Base-by-base conservation (phyloP, 2,797 vertebrate species). In the Gallirallus australis region DNA sequence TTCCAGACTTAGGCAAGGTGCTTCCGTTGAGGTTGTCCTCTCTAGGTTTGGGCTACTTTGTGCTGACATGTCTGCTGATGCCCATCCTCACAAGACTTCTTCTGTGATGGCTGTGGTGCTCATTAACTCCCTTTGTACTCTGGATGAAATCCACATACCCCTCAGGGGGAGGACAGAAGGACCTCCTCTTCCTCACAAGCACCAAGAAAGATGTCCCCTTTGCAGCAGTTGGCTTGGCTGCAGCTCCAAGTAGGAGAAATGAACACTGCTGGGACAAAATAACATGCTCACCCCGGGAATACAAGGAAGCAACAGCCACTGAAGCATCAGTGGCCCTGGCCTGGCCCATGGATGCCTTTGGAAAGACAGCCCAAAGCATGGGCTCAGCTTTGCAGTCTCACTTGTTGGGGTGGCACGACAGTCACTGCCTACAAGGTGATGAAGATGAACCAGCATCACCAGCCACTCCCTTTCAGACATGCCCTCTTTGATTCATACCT, bases 101-200 rank as follows among this genome's bases (percentile, higher is more conserved):
- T 37, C 27, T 18, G 3, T 5, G 40, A 35, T 23, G 31, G 10
- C 3, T 16, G 7, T 1, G 35, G 31, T 11, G 28, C 37, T 53
- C 24, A 13, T 14, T 17, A 57, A 21, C 19, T 66, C 35, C 13
- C 27, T 42, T 6, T 2, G 39, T 18, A 33, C 15, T 9, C 31
- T 8, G 47, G 65, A 60, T 23, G 31, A 66, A 42, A 37, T 27
- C 21, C 35, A 9, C 17, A 4, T 0, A 0, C 30, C 57, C 37
- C 28, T 27, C 4, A 0, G 5, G 6, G 4, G 10, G 23, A 23
- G 14, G 48, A 9, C 17, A 18, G 53, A 28, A 56, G 24, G 17
- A 35, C 5, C 28, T 18, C 39, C 11, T 53, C 50, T 39, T 73
- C 37, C 3, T 6, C 0, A 0, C 0, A 0, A 40, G 33, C 30